A percentile compares a stretch with the other conserved stretches of the same genome.
These are phyloP conservation scores for Epiperipatus broadwayi DNA, from an alignment of 2,888 invertebrate species.

Conservation along the genomic window DNA sequence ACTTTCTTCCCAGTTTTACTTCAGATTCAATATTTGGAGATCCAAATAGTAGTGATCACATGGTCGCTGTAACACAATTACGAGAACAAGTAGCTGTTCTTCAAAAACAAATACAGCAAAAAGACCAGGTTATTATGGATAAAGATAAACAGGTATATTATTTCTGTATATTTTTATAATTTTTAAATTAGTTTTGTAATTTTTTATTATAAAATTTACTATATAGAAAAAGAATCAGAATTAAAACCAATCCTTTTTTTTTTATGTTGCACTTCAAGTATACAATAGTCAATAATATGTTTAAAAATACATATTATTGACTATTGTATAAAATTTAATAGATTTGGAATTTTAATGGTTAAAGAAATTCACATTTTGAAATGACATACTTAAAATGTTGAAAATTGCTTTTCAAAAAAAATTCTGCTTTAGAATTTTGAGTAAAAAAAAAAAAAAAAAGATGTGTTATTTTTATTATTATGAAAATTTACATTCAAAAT, in stretches of 20 bases:
- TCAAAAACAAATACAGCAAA: constrained; percentile 63
- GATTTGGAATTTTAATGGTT: no score
- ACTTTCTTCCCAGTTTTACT: no score
- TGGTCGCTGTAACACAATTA: constrained; percentile 80
- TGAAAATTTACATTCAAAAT: no score
- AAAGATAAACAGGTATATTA: constrained; percentile 67
- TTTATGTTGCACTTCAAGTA: neutral
- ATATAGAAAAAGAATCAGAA: neutral
- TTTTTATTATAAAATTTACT: neutral
- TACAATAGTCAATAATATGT: neutral
- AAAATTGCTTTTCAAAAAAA: no score
- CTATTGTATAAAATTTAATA: neutral
- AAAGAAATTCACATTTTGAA: no score
- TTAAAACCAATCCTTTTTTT: neutral
- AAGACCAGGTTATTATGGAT: constrained; percentile 61
- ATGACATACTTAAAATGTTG: no score
- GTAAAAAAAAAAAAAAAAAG: no score
- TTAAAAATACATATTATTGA: neutral
- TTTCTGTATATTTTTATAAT: neutral
- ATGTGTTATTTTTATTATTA: no score
- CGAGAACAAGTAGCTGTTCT: constrained; percentile 79
- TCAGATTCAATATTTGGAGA: no score
- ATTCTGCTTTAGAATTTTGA: no score
- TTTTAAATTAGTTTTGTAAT: neutral
- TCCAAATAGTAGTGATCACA: constrained; percentile 48